Conservation (phyloP, 2,113 vertebrate genomes). For the Theristicus caerulescens region DNA sequence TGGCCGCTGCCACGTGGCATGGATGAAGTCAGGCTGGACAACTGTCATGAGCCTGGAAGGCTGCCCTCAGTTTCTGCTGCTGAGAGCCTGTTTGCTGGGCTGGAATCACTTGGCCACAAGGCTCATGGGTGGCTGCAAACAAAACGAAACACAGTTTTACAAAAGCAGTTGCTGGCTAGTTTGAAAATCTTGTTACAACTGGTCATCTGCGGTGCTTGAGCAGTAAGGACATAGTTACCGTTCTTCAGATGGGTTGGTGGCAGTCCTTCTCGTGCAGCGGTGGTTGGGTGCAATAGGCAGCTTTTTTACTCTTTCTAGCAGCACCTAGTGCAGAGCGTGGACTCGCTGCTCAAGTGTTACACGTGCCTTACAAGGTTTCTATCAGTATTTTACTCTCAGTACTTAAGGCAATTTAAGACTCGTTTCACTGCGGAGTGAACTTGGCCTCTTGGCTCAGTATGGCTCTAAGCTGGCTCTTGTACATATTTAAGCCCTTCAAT, state of each 20-base stretch:
- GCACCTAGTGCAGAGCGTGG: neutral
- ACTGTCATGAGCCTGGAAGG: neutral
- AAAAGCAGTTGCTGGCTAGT: neutral
- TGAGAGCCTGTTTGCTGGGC: neutral
- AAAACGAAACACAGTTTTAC: neutral
- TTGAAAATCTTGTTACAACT: neutral
- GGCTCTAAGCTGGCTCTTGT: neutral
- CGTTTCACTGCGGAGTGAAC: neutral
- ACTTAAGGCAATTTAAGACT: neutral
- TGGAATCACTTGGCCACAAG: neutral
- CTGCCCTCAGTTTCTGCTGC: neutral
- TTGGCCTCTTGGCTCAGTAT: neutral
- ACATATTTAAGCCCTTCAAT: neutral
- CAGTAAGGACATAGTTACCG: neutral
- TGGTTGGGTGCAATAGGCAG: neutral
- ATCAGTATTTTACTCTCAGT: fast-evolving
- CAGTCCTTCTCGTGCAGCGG: fast-evolving
- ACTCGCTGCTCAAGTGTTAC: neutral
- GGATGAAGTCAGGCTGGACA: neutral
- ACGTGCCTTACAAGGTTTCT: neutral
- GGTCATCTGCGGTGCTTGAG: neutral
- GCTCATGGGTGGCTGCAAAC: neutral
- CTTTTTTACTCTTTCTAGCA: neutral
- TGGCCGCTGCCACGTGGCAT: neutral
- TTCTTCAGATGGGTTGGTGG: neutral